A percentile compares a stretch with the other conserved stretches of the same genome.
Evolutionary conservation across 2,888 invertebrate species (phyloP).

Genomic region (Yponomeuta cagnagella): DNA sequence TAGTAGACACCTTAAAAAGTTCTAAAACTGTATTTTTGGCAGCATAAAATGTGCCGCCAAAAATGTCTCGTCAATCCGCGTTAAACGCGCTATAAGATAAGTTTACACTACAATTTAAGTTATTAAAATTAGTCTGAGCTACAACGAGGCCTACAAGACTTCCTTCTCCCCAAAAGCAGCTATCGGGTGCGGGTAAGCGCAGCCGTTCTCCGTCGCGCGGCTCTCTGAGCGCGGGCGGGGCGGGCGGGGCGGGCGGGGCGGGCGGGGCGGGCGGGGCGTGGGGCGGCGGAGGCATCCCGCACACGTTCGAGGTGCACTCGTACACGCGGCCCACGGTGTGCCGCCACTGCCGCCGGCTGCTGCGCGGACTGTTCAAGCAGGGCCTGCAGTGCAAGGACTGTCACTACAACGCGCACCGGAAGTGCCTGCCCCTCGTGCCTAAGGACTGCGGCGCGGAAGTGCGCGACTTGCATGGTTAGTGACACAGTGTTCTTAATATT

Average conservation of each 20-base stretch:
- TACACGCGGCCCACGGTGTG: conserved; percentile 98
- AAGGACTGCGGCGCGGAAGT: conserved; percentile 85
- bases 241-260: too few species aligned
- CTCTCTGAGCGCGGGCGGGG: conserved; percentile 43
- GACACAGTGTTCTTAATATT: background rate
- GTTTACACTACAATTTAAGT: too few species aligned
- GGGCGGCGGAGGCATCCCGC: conserved; percentile 77
- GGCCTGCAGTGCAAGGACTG: conserved; percentile 98
- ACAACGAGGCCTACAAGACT: too few species aligned
- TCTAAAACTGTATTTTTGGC: too few species aligned
- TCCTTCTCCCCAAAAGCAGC: background rate
- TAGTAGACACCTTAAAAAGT: too few species aligned
- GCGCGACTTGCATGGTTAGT: conserved; percentile 15
- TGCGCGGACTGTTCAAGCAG: conserved; percentile 96
- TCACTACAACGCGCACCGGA: conserved; percentile 96
- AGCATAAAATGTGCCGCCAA: too few species aligned
- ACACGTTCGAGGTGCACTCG: conserved; percentile 97
- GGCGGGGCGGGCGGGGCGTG: background rate
- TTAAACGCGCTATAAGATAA: too few species aligned
- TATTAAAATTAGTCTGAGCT: too few species aligned
- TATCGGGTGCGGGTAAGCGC: conserved; percentile 50
- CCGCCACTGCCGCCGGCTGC: conserved; percentile 94
- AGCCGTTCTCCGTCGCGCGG: conserved; percentile 82
- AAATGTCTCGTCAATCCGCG: too few species aligned
- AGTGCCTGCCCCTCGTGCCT: conserved; percentile 92